Evolutionary conservation across 2,888 invertebrate species (phyloP).

Genomic region (Anarsia innoxiella): DNA sequence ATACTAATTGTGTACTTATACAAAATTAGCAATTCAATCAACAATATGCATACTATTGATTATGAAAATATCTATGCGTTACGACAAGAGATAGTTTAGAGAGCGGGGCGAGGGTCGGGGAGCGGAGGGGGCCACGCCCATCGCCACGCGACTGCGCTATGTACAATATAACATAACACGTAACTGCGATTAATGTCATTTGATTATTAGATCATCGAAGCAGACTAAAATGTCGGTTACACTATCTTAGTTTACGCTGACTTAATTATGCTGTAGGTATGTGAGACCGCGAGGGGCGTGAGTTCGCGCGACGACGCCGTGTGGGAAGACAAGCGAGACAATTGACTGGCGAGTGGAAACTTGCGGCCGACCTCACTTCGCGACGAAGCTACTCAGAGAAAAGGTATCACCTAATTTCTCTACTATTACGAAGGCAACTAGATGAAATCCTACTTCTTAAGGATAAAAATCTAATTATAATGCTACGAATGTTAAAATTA

Average conservation of each 20-base stretch:
- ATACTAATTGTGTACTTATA: slow-evolving; percentile 75
- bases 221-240: slow-evolving; percentile 25
- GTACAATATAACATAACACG: slow-evolving; percentile 51
- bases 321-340: slow-evolving; percentile 52
- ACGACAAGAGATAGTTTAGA: slow-evolving; percentile 42
- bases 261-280: background rate
- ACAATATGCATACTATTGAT: slow-evolving; percentile 71
- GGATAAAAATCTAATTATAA: slow-evolving; percentile 73
- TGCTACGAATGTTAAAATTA: slow-evolving; percentile 71
- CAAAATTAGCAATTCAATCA: slow-evolving; percentile 72
- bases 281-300: slow-evolving; percentile 11
- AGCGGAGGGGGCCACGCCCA: slow-evolving; percentile 11
- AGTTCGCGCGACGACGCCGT: slow-evolving; percentile 24
- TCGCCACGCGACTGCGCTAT: slow-evolving; percentile 45
- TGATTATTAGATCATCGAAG: slow-evolving; percentile 69
- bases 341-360: slow-evolving; percentile 54
- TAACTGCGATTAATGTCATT: slow-evolving; percentile 57
- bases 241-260: background rate
- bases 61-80: slow-evolving; percentile 68
- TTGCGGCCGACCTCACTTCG: slow-evolving; percentile 48
- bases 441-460: slow-evolving; percentile 73
- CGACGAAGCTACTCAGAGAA: slow-evolving; percentile 67
- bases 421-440: slow-evolving; percentile 73
- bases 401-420: slow-evolving; percentile 69
- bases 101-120: slow-evolving; percentile 14